Evolutionary conservation across 2,797 vertebrate genomes (phyloP), one percentile per base, ranked within the genome.

Genomic region (Hippoglossus hippoglossus): DNA sequence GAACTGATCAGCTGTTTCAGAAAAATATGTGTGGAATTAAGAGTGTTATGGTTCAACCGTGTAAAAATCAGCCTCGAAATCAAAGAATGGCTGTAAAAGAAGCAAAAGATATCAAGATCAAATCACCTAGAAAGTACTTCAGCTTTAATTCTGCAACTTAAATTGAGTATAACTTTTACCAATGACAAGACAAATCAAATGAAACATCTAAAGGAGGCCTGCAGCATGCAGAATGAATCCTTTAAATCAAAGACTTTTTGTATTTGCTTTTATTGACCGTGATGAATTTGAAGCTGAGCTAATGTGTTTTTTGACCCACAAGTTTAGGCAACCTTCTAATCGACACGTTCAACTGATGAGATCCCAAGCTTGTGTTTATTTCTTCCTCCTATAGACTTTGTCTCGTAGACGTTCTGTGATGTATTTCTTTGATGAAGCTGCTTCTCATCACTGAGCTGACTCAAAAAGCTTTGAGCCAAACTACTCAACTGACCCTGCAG

Each of bases 361-460:
- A 63, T 55, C 69, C 71, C 36, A 10, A 26, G 62, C 64, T 66
- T 62, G 6, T 63, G 39, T 75, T 65, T n/a, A 46, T 76, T 71
- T 72, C 68, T 75, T 78, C 58, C 55, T 74, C 57, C 44, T 67
- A 16, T 44, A 80, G 61, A 77, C 49, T 78, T 65, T 61, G 52
- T 82, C 80, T 79, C 39, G 46, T 86, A 54, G 36, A 39, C 75
- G 75, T 79, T 57, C 44, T 70, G 56, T 83, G 53, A 64, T 75
- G 58, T 85, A 25, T 70, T 73, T 70, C 24, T 66, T 60, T 66
- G 50, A 51, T 57, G 16, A 90, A 83, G 87, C 87, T 89, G 91
- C 86, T 91, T 87, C 81, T 82, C 80, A 69, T 81, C 69, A 75
- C 46, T 50, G n/a, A 83, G 36, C 67, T 65, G 80, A 77, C 74